Conservation (phyloP, 2,113 vertebrate genomes). For the Lathamus discolor region DNA sequence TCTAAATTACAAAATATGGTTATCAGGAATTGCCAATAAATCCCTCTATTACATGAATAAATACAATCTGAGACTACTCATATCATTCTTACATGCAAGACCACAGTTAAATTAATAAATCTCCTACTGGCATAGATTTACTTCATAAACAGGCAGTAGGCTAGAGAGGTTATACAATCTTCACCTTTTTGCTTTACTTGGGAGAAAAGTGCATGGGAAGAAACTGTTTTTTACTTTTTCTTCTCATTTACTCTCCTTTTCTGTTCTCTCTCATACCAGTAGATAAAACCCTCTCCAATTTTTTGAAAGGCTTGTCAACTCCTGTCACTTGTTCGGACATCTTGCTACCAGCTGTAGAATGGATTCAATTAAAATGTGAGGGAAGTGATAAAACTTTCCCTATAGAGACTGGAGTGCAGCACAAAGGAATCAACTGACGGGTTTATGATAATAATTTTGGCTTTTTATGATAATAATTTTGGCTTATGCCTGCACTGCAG, state of each 20-base stretch:
- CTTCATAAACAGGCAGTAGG: not conserved
- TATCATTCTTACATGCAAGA: not conserved
- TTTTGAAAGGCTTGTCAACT: conserved; percentile 3
- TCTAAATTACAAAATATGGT: conserved; percentile 3
- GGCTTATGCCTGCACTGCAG: not conserved
- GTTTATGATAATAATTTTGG: conserved; percentile 2
- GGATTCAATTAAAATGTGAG: conserved; percentile 15
- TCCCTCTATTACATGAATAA: conserved; percentile 12
- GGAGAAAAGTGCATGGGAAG: not conserved
- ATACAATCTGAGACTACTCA: not conserved
- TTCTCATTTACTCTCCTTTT: not conserved
- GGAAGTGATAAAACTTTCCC: conserved; percentile 29
- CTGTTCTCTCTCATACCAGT: not conserved
- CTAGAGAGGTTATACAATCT: not conserved
- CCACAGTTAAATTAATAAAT: not conserved
- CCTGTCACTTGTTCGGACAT: conserved; percentile 1
- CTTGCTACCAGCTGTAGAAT: conserved; percentile 43
- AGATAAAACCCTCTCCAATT: not conserved
- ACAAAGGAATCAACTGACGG: not conserved
- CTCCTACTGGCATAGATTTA: not conserved
- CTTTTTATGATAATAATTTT: conserved; percentile 24
- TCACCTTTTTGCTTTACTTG: not conserved
- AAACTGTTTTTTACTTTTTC: not conserved
- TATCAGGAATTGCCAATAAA: not conserved
- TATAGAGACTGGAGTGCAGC: not conserved